Evolutionary conservation across 2,797 vertebrate genomes (phyloP).

Genomic region (Pseudocheirus occidentalis): DNA sequence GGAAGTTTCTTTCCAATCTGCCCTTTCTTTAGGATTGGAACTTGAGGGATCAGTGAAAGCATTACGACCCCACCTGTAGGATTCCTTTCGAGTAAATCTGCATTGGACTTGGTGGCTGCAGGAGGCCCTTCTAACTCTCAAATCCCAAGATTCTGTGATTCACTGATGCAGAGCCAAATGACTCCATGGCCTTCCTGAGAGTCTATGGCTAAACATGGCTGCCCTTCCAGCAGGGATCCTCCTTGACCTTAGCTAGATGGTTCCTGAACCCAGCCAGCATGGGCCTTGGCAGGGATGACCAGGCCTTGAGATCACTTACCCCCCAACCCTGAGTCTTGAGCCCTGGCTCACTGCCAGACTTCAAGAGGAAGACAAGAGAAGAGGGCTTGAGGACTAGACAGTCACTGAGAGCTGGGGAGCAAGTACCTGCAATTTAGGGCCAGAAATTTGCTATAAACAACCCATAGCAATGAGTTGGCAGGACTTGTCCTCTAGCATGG

Average conservation of each 20-base stretch:
- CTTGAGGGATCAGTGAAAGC: background rate
- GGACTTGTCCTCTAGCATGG: background rate
- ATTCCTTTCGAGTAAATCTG: background rate
- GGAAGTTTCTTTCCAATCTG: slow-evolving; percentile 16
- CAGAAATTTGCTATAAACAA: background rate
- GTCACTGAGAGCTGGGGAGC: background rate
- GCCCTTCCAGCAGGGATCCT: background rate
- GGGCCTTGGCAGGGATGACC: background rate
- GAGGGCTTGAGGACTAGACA: background rate
- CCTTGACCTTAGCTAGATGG: background rate
- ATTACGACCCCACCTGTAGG: background rate
- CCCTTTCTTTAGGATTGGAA: background rate
- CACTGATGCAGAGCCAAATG: background rate
- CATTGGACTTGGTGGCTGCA: background rate
- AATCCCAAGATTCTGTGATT: background rate
- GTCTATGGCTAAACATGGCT: background rate
- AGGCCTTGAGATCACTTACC: background rate
- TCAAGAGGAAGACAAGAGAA: background rate
- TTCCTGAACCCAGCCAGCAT: background rate
- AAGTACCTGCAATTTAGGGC: background rate
- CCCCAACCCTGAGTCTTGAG: background rate
- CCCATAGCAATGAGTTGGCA: background rate
- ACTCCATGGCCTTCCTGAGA: background rate
- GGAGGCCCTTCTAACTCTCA: background rate
- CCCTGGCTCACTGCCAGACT: background rate